Base-by-base conservation (phyloP, 2,888 invertebrate species). In the Punctoribates punctum region DNA sequence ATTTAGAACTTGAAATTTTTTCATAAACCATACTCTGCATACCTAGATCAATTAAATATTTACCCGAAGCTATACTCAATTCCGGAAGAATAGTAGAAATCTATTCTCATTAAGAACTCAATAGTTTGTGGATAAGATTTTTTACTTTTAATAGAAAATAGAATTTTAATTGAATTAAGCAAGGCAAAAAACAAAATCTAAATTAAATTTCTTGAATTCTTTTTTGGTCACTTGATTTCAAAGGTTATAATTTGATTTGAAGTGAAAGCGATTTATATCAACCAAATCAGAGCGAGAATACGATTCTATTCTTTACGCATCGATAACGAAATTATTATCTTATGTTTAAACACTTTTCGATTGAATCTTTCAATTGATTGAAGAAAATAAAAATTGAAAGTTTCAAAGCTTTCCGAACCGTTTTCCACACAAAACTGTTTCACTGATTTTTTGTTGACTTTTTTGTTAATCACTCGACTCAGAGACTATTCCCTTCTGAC, bases 401-500 rank as follows among this genome's bases (percentile, higher is more conserved):
- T 67, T 67, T 29, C 38, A 67, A 67, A 67, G 67, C 38, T 67
- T 48, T 48, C n/a, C 48, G 17, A 17, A 17, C n/a, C 11, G 48
- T 48, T 48, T 48, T 15, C n/a, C 48, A 48, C 15, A 48, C 15
- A 15, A 48, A 8, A 25, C 13, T 15, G 1, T 6, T 62, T 62
- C 23, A 1, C 57, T 11, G 11, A 38, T n/a, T 67, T 67, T 38
- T 38, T 67, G 67, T 17, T 20, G 4, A 67, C 34, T 8, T 67
- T 67, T 67, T 34, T 34, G n/a, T 67, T 67, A 67, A 67, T 67
- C 38, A 67, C 27, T 67, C 38, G 20, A 9, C 17, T 67, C 15
- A 11, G 67, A 67, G 67, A 67, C 67, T 67, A 38, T 67, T 17
- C 38, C 67, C 67, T 34, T 34, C 29, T 67, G 67, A 67, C 20